Base-by-base conservation (phyloP, 2,797 vertebrate species). In the Mionectes olivaceus region DNA sequence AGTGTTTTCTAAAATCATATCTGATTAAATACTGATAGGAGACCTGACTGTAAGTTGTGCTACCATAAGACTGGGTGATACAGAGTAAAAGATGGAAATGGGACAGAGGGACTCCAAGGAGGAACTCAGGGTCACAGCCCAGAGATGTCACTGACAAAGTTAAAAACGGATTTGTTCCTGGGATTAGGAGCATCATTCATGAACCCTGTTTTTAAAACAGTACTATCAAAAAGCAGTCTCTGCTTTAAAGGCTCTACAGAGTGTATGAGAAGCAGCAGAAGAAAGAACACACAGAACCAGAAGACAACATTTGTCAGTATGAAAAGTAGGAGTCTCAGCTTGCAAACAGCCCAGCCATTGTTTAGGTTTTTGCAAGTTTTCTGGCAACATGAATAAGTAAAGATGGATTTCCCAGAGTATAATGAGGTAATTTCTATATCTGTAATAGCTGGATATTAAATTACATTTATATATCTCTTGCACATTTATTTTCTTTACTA, bases 381-480 rank as follows among this genome's bases (percentile, higher is more conserved):
- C 46, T 83, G 78, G 64, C 64, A 61, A 60, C 7, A 10, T 39
- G n/a, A 63, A 52, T 65, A 67, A 83, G 44, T 65, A 70, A 87
- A 92, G 41, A 89, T 84, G 63, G 74, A 85, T 94, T 82, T 94
- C 60, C 74, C 87, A 35, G 43, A 61, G 43, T 33, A 52, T 85
- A 94, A 89, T 78, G 71, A 80, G 75, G 57, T 92, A 89, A 85
- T 89, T 90, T 80, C 83, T 89, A 2, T 71, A 78, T 83, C 81
- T 93, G 53, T 92, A 94, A 87, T 93, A 94, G 25, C 37, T 83
- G n/a, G 46, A 24, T 92, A 75, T 93, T 87, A 74, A 85, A 80
- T 92, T 83, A 71, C 24, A 33, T 73, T 93, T 92, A 55, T 79
- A 17, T 67, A 35, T 82, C 70, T 89, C 68, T 92, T 28, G 43